These are phyloP conservation scores for Aphelenchoides bicaudatus DNA, from an alignment of 2,888 invertebrate species.

Conservation along the genomic window DNA sequence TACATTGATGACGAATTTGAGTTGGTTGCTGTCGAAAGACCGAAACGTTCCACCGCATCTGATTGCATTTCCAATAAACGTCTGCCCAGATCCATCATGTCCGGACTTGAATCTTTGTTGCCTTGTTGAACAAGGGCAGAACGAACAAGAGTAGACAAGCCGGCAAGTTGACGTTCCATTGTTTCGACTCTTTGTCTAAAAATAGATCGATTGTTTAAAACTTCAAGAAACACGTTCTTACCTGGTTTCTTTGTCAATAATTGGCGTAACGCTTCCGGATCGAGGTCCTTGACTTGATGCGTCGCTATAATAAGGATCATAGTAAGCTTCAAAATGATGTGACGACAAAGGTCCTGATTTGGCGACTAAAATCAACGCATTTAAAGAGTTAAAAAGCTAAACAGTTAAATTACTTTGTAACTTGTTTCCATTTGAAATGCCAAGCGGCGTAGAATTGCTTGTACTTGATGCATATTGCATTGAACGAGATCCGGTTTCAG, in stretches of 20 bases:
- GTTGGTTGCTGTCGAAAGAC: neutral
- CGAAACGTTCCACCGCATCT: slow-evolving; percentile 22
- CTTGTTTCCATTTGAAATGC: neutral
- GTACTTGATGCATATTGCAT: neutral
- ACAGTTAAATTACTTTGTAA: neutral
- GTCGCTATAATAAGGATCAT: slow-evolving; percentile 45
- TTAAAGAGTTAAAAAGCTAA: too few relatives aligned
- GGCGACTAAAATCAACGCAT: too few relatives aligned
- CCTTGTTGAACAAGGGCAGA: slow-evolving; percentile 44
- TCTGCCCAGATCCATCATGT: slow-evolving; percentile 51
- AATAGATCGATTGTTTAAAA: slow-evolving; percentile 13
- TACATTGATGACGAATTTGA: neutral
- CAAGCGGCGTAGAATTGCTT: neutral
- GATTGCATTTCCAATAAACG: slow-evolving; percentile 44
- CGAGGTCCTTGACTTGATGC: slow-evolving; percentile 60
- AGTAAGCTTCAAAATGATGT: slow-evolving; percentile 41
- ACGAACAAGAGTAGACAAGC: slow-evolving; percentile 48
- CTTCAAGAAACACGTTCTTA: slow-evolving; percentile 20
- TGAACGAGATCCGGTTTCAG: too few relatives aligned
- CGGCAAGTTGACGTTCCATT: slow-evolving; percentile 56
- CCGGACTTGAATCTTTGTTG: slow-evolving; percentile 38
- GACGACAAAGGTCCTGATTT: slow-evolving; percentile 17
- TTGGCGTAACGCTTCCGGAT: slow-evolving; percentile 73
- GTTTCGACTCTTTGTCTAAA: slow-evolving; percentile 53
- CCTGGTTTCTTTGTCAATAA: slow-evolving; percentile 82